These are phyloP conservation scores for Exocentrus adspersus DNA, from an alignment of 2,888 invertebrate species.

Conservation along the genomic window DNA sequence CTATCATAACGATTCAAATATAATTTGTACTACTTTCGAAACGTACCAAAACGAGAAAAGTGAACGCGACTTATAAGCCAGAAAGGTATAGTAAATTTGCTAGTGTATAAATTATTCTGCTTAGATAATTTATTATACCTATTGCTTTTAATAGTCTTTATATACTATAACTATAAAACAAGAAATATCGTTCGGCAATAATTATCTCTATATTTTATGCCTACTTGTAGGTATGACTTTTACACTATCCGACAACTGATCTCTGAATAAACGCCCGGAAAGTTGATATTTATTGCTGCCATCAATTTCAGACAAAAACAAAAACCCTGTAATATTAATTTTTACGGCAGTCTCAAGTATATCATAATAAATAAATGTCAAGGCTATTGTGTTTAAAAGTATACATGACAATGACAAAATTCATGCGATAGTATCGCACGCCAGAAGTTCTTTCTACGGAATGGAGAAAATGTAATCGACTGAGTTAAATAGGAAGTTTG, in stretches of 20 bases:
- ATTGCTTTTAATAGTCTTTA: not conserved
- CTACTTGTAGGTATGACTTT: not conserved
- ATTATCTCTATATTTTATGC: not conserved
- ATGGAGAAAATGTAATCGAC: no score
- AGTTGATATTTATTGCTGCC: not conserved
- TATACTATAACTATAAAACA: slow-evolving; percentile 8
- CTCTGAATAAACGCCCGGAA: not conserved
- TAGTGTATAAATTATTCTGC: slow-evolving; percentile 14
- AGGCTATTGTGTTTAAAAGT: not conserved
- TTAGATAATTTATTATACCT: slow-evolving; percentile 7
- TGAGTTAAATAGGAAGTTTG: no score
- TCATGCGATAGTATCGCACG: no score
- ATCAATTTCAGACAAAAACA: not conserved
- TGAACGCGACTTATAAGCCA: not conserved
- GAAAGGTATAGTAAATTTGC: slow-evolving; percentile 3
- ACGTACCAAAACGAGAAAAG: slow-evolving; percentile 19
- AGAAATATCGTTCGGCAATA: not conserved
- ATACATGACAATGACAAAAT: not conserved
- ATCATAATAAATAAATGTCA: not conserved
- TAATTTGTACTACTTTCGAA: slow-evolving; percentile 20
- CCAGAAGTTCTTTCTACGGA: no score
- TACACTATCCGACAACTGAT: not conserved
- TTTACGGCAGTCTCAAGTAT: not conserved
- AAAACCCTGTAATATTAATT: not conserved
- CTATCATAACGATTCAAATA: slow-evolving; percentile 9